Evolutionary conservation across 1,140 invertebrate species (phyloP).

Genomic region (Pachypeltis micranthus): DNA sequence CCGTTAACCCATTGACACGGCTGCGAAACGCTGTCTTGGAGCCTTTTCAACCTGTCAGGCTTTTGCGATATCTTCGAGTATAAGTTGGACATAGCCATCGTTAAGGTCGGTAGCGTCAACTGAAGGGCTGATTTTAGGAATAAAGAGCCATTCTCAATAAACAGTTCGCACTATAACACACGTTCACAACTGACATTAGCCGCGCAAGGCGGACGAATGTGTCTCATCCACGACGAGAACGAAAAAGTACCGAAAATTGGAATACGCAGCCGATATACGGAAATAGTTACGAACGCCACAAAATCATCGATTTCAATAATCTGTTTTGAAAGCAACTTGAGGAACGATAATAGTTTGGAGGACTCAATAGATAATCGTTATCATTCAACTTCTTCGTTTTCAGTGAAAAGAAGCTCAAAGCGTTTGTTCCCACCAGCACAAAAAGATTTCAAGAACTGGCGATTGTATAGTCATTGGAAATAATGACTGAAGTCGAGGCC

Average conservation of each 20-base stretch:
- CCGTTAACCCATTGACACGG: constrained; percentile 73
- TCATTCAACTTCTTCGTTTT: neutral
- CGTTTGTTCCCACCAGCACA: neutral
- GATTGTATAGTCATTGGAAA: no score
- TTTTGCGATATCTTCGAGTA: constrained; percentile 59
- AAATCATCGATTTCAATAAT: no score
- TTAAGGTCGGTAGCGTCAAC: constrained; percentile 5
- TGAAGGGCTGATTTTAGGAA: neutral
- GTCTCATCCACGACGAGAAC: neutral
- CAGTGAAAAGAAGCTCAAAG: neutral
- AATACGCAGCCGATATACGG: no score
- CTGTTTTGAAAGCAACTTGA: neutral
- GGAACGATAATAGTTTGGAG: neutral
- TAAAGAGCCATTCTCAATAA: neutral
- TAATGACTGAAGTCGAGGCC: neutral
- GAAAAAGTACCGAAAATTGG: neutral
- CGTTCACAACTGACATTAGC: constrained; percentile 1
- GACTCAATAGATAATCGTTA: neutral
- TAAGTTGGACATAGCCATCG: constrained; percentile 57
- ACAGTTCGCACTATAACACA: constrained; percentile 1
- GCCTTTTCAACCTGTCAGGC: constrained; percentile 44
- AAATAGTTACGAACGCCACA: no score
- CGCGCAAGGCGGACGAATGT: neutral
- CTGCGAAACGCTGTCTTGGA: constrained; percentile 58
- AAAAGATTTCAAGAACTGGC: no score